A percentile compares a stretch with the other conserved stretches of the same genome.
Evolutionary conservation across 2,888 invertebrate species (phyloP).

Genomic region (Hypsopygia costalis): DNA sequence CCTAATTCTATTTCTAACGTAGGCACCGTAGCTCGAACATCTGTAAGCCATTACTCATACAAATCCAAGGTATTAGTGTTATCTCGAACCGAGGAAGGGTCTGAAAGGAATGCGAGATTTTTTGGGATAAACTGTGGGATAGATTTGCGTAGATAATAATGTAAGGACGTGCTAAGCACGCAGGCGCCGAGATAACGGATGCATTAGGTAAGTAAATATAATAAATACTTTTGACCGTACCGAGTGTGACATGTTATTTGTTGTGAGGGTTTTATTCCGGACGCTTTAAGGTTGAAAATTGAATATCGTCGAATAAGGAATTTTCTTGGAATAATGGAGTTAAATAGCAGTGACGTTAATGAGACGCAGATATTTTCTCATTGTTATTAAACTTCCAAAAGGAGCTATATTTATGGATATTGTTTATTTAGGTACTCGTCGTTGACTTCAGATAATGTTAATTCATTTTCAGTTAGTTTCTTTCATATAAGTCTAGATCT

Average conservation of each 20-base stretch:
- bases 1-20: slow-evolving; percentile 72
- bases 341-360: not conserved
- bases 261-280: not conserved
- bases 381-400: not conserved
- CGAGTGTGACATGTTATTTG: slow-evolving; percentile 10
- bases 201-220: slow-evolving; percentile 27
- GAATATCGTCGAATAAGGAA: not conserved
- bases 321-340: not conserved
- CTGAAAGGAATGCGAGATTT: slow-evolving; percentile 35
- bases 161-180: slow-evolving; percentile 44
- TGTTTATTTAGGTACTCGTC: no score
- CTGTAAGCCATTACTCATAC: slow-evolving; percentile 65
- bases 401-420: no score
- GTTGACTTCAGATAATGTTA: no score
- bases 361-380: not conserved
- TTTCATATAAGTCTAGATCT: no score
- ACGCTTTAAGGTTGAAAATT: not conserved
- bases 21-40: slow-evolving; percentile 42
- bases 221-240: slow-evolving; percentile 21
- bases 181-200: slow-evolving; percentile 31
- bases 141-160: slow-evolving; percentile 45
- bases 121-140: slow-evolving; percentile 28
- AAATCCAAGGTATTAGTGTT: slow-evolving; percentile 44
- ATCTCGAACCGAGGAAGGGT: slow-evolving; percentile 28
- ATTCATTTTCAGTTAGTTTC: no score